A percentile compares a stretch with the other conserved stretches of the same genome.
Conservation (phyloP, 30 jellyfish, hydroid and myxozoan genomes). For the Mastigias papua region DNA sequence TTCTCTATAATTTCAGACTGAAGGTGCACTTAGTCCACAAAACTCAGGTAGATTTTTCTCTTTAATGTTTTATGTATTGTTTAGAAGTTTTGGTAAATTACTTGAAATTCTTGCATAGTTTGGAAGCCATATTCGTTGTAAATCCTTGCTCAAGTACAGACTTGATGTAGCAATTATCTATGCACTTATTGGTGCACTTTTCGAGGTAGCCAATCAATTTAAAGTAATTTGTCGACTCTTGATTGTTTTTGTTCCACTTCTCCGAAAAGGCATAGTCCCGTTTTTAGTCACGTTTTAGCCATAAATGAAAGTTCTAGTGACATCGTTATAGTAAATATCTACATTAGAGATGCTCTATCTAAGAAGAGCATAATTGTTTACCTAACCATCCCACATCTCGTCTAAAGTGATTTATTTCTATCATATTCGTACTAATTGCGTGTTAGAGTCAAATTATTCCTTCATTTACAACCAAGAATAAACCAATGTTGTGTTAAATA, state of each 20-base stretch:
- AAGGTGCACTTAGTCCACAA: conserved; percentile 53
- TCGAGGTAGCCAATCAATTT: background rate
- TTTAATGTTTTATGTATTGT: background rate
- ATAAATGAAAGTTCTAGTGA: background rate
- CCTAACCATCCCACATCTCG: too few relatives aligned
- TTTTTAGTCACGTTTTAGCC: background rate
- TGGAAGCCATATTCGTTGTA: conserved; percentile 43
- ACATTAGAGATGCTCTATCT: too few relatives aligned
- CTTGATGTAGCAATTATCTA: conserved; percentile 28
- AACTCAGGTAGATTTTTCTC: conserved; percentile 37
- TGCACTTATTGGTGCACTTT: background rate
- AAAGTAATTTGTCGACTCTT: background rate
- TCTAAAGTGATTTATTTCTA: too few relatives aligned
- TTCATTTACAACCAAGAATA: too few relatives aligned
- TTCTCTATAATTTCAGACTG: conserved; percentile 22
- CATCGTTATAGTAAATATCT: too few relatives aligned
- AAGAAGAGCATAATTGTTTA: too few relatives aligned
- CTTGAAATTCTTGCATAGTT: background rate
- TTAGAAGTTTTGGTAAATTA: background rate
- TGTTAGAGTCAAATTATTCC: too few relatives aligned
- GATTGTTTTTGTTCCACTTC: conserved; percentile 1
- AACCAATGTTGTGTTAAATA: too few relatives aligned
- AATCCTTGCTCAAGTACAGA: conserved; percentile 30
- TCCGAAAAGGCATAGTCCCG: conserved; percentile 5
- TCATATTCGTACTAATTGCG: too few relatives aligned